These are phyloP conservation scores for Eptesicus fuscus DNA, from an alignment of 2,113 vertebrate genomes.

Conservation along the genomic window DNA sequence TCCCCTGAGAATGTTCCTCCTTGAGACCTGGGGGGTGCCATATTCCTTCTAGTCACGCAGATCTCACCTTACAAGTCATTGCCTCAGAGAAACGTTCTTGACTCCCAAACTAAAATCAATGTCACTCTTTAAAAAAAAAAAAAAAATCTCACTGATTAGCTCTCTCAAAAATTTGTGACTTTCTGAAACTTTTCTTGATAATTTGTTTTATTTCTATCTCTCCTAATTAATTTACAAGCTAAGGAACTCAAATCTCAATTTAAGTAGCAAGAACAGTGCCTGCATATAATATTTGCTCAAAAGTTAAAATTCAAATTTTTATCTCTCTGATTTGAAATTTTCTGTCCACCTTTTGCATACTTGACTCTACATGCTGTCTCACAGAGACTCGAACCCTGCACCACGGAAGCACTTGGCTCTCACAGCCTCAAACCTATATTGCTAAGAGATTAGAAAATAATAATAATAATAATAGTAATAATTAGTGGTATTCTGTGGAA, in stretches of 20 bases:
- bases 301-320: neutral
- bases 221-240: neutral
- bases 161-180: neutral
- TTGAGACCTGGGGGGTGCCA: neutral
- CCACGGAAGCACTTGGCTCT: neutral
- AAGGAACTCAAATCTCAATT: neutral
- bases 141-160: neutral
- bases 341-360: neutral
- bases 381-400: neutral
- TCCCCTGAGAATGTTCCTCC: neutral
- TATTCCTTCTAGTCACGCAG: neutral
- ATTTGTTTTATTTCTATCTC: neutral
- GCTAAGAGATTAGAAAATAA: neutral
- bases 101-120: neutral
- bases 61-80: neutral
- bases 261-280: neutral
- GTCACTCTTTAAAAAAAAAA: neutral
- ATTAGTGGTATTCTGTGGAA: neutral
- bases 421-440: neutral
- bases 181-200: neutral
- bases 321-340: neutral
- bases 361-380: neutral
- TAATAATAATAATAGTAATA: too few species aligned
- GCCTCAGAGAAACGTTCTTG: neutral
- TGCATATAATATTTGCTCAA: neutral